Evolutionary conservation across 2,888 invertebrate species (phyloP), one percentile per base, ranked within the genome.

Genomic region (Trichogramma dendrolimi): DNA sequence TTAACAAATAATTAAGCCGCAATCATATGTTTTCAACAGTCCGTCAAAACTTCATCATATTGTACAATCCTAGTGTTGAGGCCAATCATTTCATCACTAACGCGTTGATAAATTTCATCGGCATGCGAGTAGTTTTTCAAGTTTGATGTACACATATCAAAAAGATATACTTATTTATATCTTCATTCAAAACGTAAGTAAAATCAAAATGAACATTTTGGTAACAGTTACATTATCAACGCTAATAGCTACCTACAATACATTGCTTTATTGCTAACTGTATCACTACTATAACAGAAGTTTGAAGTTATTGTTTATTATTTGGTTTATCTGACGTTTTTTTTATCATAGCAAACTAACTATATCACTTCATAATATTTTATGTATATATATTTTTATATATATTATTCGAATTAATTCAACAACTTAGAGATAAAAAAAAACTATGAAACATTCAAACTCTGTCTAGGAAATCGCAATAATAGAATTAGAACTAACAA

Each of bases 361-460:
- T 60, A 63, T 57, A 66, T 66, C 57, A 63, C 61, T 51, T 66
- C 58, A 60, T 53, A 60, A 55, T 44, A 54, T 60, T 63, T 63
- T 27, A 59, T 55, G 50, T 55, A 59, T 61, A 47, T 60, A 8
- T 46, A 46, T 46, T n/a, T 46, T 52, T 62, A 63, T 40, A 4
- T 43, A 55, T 60, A 57, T 57, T 42, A 47, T 40, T 59, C 41
- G 59, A 53, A 62, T 58, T 39, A 53, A 56, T 59, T 27, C 27
- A 27, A 27, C 27, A 27, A 27, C 27, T 27, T 27, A 27, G 27
- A 27, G 27, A 52, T 43, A 49, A 65, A 62, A 58, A 44, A 50
- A 61, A 63, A 58, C 14, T 55, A 56, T 53, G 49, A 43, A 48
- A 56, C 52, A 61, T 58, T 55, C 51, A 62, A 65, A 62, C 41